Percentiles rank a stretch among this genome's conserved stretches.
These are phyloP conservation scores for Pseudotriccus pelzelni DNA, from an alignment of 2,797 vertebrate genomes.

Conservation along the genomic window DNA sequence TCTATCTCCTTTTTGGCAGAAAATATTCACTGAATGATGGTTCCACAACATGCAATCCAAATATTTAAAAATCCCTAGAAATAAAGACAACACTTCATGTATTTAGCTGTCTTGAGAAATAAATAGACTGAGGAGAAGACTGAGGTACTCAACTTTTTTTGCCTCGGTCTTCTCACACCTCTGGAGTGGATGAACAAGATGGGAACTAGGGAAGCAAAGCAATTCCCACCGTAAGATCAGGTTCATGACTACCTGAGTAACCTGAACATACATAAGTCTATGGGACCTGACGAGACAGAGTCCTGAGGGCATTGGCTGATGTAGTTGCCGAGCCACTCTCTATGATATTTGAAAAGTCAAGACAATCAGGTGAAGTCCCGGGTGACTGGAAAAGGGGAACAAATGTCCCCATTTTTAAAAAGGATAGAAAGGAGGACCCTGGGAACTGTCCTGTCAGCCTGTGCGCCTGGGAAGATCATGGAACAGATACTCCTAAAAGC, in stretches of 20 bases:
- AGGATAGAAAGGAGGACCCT: background rate
- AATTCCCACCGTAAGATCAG: background rate
- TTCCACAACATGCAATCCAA: background rate
- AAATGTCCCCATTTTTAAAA: background rate
- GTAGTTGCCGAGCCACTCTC: background rate
- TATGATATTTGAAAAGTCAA: background rate
- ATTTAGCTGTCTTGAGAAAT: background rate
- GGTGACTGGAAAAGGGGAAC: background rate
- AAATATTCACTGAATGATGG: background rate
- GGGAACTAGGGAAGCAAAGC: background rate
- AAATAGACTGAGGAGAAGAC: background rate
- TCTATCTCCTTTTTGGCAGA: background rate
- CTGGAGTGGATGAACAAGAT: background rate
- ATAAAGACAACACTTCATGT: background rate
- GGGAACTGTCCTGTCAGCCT: background rate
- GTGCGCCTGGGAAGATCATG: background rate
- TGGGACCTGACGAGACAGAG: rapidly evolving
- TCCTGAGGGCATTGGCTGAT: background rate
- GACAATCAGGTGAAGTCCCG: background rate
- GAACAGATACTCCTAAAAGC: background rate
- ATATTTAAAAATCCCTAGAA: background rate
- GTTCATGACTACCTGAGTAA: background rate
- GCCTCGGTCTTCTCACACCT: background rate
- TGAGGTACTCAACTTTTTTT: background rate
- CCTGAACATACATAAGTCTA: background rate